Evolutionary conservation across 1,140 invertebrate species (phyloP).

Genomic region (Aphelinus certus): DNA sequence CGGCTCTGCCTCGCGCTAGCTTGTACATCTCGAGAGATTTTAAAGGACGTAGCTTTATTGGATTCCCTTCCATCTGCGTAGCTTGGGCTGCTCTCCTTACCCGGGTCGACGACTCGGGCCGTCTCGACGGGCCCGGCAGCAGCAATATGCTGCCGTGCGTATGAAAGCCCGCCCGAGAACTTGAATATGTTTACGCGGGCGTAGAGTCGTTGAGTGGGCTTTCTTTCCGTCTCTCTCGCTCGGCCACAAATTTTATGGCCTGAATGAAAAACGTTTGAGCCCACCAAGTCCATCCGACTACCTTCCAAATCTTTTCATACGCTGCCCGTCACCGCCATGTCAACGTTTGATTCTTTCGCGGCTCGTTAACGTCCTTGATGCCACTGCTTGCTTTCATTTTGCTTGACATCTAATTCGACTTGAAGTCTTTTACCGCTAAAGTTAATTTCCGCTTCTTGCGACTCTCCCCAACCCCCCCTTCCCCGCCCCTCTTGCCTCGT

Average conservation of each 20-base stretch:
- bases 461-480: not conserved
- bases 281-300: conserved; percentile 16
- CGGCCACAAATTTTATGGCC: conserved; percentile 4
- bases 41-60: conserved; percentile 24
- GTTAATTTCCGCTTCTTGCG: conserved; percentile 12
- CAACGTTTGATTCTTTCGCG: conserved; percentile 34
- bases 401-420: conserved; percentile 26
- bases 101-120: too few species aligned
- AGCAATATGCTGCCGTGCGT: conserved; percentile 19
- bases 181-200: conserved; percentile 20
- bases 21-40: conserved; percentile 12
- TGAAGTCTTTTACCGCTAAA: conserved; percentile 11
- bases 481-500: not conserved
- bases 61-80: not conserved
- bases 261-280: conserved; percentile 27
- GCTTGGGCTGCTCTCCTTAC: too few species aligned
- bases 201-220: conserved; percentile 4
- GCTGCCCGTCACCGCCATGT: not conserved
- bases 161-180: not conserved
- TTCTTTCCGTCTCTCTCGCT: not conserved
- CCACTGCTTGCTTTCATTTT: conserved; percentile 18
- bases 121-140: not conserved
- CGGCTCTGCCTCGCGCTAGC: not conserved
- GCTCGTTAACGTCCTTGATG: conserved; percentile 10
- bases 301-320: conserved; percentile 8